Base-by-base conservation (phyloP, 2,888 invertebrate genomes). In the Geophilus truncorum region DNA sequence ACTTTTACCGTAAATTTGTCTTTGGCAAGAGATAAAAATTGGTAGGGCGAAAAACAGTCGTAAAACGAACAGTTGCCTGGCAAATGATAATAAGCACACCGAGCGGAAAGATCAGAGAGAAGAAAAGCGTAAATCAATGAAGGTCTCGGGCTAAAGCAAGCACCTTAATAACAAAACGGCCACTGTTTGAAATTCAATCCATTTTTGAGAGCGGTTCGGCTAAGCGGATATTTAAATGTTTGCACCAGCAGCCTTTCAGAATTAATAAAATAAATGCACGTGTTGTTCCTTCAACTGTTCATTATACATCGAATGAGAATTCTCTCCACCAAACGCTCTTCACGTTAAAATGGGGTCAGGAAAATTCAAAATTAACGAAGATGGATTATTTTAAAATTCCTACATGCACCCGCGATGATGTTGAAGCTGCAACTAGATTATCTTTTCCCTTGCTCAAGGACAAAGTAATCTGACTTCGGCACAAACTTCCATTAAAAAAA, bases 341-440 rank as follows among this genome's bases (percentile, higher is more conserved):
- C 21, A 12, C 25, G 70, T 28, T 70, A 70, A 28, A 70, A 70
- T 70, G 28, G 70, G 70, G 70, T 70, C 70, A 70, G 70, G 28
- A 70, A 70, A 70, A 70, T 70, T 28, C 28, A 70, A 70, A 70
- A 70, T 70, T 70, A 70, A 70, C 70, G 70, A 70, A 70, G 70
- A 70, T 70, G 28, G 70, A 70, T 70, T 70, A 70, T 70, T 70
- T 70, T 70, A 70, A 70, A 70, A 70, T 70, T 70, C 70, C 25
- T 4, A 25, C 70, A 70, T 28, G 70, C 70, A 28, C 70, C 12
- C 10, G 70, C 25, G 70, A 70, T 70, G 70, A 70, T 70, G 70
- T 70, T 70, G 70, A 70, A 70, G 28, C 70, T 70, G 70, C 70
- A 70, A 70, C 70, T 70, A 70, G 70, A 70, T 70, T 70, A 70